phyloP scores from a whole-genome alignment of 2,888 invertebrate genomes.

The Lycocerus yunnanus region DNA sequence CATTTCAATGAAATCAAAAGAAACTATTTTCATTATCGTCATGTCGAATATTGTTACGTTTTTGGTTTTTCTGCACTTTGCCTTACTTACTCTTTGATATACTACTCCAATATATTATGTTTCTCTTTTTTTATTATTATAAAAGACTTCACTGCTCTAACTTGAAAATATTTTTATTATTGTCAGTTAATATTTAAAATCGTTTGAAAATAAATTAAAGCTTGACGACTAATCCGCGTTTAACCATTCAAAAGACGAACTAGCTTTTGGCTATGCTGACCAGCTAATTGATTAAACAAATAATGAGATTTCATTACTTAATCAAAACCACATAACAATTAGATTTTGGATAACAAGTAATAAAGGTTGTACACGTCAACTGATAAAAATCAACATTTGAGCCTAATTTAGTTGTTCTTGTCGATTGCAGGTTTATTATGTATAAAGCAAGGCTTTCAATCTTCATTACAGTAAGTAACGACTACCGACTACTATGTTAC shows the following conservation, averaged over 20 bases:
- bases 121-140: too few relatives aligned
- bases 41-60: neutral
- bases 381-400: neutral
- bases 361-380: neutral
- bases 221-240: neutral
- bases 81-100: neutral
- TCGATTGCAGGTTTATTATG: neutral
- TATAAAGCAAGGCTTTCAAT: neutral
- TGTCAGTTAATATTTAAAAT: too few relatives aligned
- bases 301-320: neutral
- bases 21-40: neutral
- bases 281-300: neutral
- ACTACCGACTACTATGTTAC: too few relatives aligned
- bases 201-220: neutral
- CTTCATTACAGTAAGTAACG: neutral
- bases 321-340: neutral
- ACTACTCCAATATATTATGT: neutral
- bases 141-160: too few relatives aligned
- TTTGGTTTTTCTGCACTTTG: neutral
- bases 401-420: neutral
- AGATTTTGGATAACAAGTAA: neutral
- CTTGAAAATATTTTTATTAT: too few relatives aligned
- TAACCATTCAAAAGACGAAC: neutral
- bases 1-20: conserved; percentile 1
- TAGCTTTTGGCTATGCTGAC: neutral